A percentile compares a stretch with the other conserved stretches of the same genome.
Conservation (phyloP, 2,888 invertebrate species). For the Pinctada fucata region DNA sequence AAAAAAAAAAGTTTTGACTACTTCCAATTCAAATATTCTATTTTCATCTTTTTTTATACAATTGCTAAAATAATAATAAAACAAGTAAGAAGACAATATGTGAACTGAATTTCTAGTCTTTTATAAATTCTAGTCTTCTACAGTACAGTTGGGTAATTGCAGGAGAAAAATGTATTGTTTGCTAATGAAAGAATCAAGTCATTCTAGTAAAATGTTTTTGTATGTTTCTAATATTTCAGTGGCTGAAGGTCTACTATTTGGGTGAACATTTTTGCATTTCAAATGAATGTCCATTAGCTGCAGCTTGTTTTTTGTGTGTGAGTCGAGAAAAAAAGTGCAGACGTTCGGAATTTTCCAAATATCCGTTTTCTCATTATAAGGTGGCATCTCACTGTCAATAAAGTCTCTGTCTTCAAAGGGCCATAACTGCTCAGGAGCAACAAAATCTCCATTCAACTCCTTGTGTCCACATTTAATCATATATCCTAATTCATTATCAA, state of each 20-base stretch:
- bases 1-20: no score
- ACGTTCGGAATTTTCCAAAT: constrained; percentile 78
- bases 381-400: constrained; percentile 65
- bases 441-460: constrained; percentile 76
- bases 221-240: constrained; percentile 10
- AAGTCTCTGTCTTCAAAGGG: constrained; percentile 64
- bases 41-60: no score
- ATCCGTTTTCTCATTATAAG: constrained; percentile 78
- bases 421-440: constrained; percentile 79
- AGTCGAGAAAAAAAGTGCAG: constrained; percentile 20
- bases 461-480: constrained; percentile 77
- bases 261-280: constrained; percentile 14
- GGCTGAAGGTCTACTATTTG: constrained; percentile 12
- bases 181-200: background rate
- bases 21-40: no score
- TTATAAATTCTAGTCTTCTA: no score
- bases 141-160: no score
- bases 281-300: constrained; percentile 28
- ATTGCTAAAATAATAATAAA: no score
- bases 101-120: no score
- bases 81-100: no score
- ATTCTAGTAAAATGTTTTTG: constrained; percentile 5
- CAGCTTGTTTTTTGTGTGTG: constrained; percentile 2
- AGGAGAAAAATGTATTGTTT: no score
- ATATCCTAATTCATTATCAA: constrained; percentile 55